Evolutionary conservation across 37 sponge, comb jelly and placozoan species (phyloP), one percentile per base, ranked within the genome.

Genomic region (Oscarella lobularis): DNA sequence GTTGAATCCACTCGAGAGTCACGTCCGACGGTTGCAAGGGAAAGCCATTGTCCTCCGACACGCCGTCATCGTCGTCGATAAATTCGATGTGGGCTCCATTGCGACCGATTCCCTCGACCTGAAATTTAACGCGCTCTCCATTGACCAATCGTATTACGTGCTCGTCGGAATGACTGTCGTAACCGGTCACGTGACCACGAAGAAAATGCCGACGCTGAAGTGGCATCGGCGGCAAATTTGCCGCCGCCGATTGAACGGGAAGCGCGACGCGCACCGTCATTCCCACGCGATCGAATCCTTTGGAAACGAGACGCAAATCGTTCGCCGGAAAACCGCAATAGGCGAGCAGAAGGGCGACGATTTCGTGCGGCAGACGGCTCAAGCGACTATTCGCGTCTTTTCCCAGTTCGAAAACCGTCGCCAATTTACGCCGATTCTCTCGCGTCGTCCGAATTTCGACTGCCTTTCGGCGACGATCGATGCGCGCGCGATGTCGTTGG

Each of bases 161-260:
- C 37, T 87, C 3, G 73, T 87, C 37, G 75, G 78, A 3, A 74
- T 55, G 74, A 33, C 31, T 20, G 39, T 31, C n/a, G 40, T 76
- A 2, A 39, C 66, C 27, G 35, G 67, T 77, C 66, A 84, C 66
- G 73, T 31, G 2, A 35, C 68, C 35, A 36, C 65, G 14, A 29
- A 27, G 2, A 31, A 29, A 31, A n/a, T n/a, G n/a, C n/a, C n/a
- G n/a, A n/a, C n/a, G n/a, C n/a, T n/a, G n/a, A n/a, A n/a, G n/a
- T n/a, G n/a, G n/a, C n/a, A n/a, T n/a, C n/a, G n/a, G n/a, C n/a
- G n/a, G n/a, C 39, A 36, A 34, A 1, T 35, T 32, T n/a, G n/a
- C 37, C 6, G 48, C 9, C 1, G 3, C 80, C 33, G 74, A 39
- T 39, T 80, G 74, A 9, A 48, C 9, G 14, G 60, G 60, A 27